Evolutionary conservation across 1,140 invertebrate species (phyloP), one percentile per base, ranked within the genome.

Genomic region (Diorhabda elongata): DNA sequence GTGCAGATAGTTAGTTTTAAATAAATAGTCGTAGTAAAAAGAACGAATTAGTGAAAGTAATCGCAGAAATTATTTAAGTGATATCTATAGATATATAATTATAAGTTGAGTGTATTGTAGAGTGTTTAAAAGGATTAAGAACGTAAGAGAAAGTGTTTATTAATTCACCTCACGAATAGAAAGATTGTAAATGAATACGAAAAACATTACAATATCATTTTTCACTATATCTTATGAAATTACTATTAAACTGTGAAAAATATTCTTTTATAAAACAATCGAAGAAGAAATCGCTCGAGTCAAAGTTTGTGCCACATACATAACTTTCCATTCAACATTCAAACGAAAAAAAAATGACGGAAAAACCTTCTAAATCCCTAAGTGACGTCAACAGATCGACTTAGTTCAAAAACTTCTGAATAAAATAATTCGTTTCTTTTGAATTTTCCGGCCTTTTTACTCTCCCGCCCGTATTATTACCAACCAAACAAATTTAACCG

Each of bases 401-500:
- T 52, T 52, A 52, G 47, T 52, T 52, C 47, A 52, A 52, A 52
- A 52, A 52, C 3, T 52, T 52, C 47, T 52, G 47, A 52, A 52
- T 52, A 52, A 52, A 52, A 52, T 52, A 52, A 52, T 52, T 52
- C 47, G 47, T 52, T 52, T 52, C 47, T 52, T 52, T 52, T 52
- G 47, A 52, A 52, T 52, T 52, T 52, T 52, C 47, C n/a, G 3
- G 47, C 47, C 47, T 52, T 52, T 52, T 52, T 52, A 52, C 61
- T 42, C 44, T 11, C 8, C 42, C 59, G 61, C 43, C 61, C 43
- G 61, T 62, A 62, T 44, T 44, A 62, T 11, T 5, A 62, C 42
- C 8, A 8, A 5, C 44, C 61, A 64, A 64, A 64, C 63, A 64
- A 64, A 64, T 64, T 64, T 42, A 26, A 52, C 47, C n/a, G 63